Conservation (phyloP, 2,888 invertebrate species). For the Pecten maximus region DNA sequence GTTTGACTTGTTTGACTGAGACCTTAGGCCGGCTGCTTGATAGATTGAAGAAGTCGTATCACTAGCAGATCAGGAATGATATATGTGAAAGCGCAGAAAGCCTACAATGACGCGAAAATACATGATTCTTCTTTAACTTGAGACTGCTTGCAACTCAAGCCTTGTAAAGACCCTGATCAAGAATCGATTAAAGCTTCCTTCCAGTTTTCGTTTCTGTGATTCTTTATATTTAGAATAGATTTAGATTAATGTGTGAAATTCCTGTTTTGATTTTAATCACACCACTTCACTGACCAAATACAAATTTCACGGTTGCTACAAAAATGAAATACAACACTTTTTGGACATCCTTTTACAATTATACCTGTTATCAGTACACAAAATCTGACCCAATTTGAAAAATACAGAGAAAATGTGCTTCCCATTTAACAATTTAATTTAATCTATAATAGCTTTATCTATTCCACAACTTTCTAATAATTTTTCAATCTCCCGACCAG, state of each 20-base stretch:
- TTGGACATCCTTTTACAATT: too few relatives aligned
- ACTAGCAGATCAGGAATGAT: not conserved
- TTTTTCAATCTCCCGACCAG: too few relatives aligned
- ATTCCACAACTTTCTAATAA: too few relatives aligned
- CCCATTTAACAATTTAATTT: too few relatives aligned
- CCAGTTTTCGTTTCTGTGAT: not conserved
- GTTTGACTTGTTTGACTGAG: constrained; percentile 8
- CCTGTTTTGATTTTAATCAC: not conserved
- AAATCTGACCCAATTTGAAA: too few relatives aligned
- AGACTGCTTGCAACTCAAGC: not conserved
- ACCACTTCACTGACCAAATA: not conserved
- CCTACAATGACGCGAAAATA: not conserved
- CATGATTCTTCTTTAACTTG: not conserved
- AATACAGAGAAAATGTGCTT: too few relatives aligned
- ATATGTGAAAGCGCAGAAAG: not conserved
- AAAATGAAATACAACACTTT: not conserved
- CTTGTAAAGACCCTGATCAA: constrained; percentile 12
- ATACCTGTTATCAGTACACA: too few relatives aligned
- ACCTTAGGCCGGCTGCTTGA: not conserved
- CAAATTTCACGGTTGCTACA: not conserved
- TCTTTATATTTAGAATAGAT: not conserved
- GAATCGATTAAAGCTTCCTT: not conserved
- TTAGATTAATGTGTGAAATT: not conserved
- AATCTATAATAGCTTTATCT: too few relatives aligned
- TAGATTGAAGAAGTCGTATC: not conserved